Evolutionary conservation across 2,113 vertebrate species (phyloP), one percentile per base, ranked within the genome.

Genomic region (Dromas ardeola): DNA sequence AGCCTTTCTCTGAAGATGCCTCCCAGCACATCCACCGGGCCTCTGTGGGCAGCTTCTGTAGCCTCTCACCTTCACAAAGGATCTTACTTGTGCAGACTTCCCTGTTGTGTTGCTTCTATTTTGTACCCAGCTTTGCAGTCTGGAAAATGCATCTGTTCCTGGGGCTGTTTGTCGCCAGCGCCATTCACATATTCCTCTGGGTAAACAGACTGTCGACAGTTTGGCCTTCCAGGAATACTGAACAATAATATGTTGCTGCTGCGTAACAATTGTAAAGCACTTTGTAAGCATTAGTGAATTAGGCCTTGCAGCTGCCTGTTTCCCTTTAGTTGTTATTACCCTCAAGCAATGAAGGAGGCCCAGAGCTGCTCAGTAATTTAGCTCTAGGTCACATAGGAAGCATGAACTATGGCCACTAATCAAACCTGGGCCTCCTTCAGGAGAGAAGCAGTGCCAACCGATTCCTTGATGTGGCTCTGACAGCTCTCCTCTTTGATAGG

Each of bases 161-260:
- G 47, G 2, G 63, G 65, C 80, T 95, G 52, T 94, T 81, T 81
- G 67, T 93, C 0, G 0, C 83, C 86, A 79, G 22, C 93, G 27
- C 43, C 34, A 56, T 86, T 96, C 25, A 13, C 25, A 56, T 84
- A 94, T 61, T 85, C 94, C 86, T 90, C 86, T 81, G 94, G 69
- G 94, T 92, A 94, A 92, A 93, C 49, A 86, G 58, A 55, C 47
- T 97, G 92, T 65, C 4, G 6, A 78, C 82, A 87, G 69, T 78
- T 83, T 89, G 80, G 80, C 65, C 81, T 93, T 97, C 83, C 91
- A 97, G 86, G 92, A 96, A 89, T 65, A 92, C 43, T 23, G 25
- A 94, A 89, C 61, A 95, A 79, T 65, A 96, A 72, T 59, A 76
- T 15, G 27, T 61, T 76, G 77, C 55, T 86, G 78, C 88, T 81